These are phyloP conservation scores for Rhizoglyphus robini DNA, from an alignment of 1,140 invertebrate species.

Conservation along the genomic window DNA sequence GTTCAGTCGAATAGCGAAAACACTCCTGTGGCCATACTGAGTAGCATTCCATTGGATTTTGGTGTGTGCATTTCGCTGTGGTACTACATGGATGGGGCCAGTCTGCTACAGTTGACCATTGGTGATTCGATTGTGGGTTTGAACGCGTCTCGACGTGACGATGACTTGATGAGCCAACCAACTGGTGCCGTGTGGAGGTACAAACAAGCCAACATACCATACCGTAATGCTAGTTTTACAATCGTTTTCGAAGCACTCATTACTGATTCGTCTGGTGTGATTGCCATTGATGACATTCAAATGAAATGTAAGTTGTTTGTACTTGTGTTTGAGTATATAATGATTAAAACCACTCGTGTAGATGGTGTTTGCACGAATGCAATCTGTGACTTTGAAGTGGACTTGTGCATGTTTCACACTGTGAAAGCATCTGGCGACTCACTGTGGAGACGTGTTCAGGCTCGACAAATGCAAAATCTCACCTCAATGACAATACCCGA, in stretches of 20 bases:
- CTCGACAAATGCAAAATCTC: not conserved
- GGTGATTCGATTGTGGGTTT: too few relatives aligned
- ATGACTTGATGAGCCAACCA: too few relatives aligned
- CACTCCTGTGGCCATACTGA: conserved; percentile 12
- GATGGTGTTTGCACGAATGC: conserved; percentile 26
- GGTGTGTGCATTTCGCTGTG: conserved; percentile 26
- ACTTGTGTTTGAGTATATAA: too few relatives aligned
- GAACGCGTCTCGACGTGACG: too few relatives aligned
- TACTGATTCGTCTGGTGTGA: conserved; percentile 28
- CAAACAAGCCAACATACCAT: too few relatives aligned
- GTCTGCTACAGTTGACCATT: conserved; percentile 19
- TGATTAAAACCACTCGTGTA: not conserved
- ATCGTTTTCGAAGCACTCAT: not conserved
- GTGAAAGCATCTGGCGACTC: conserved; percentile 14
- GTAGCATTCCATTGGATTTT: conserved; percentile 18
- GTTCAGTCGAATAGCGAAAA: too few relatives aligned
- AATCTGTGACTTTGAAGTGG: conserved; percentile 28
- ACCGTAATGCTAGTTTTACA: too few relatives aligned
- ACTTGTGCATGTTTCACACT: conserved; percentile 26
- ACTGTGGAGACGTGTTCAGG: not conserved
- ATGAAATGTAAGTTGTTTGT: conserved; percentile 24
- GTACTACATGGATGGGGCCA: conserved; percentile 28
- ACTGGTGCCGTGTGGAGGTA: too few relatives aligned
- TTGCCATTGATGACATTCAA: conserved; percentile 35
- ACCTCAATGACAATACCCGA: conserved; percentile 14